Conservation (phyloP, 2,113 vertebrate species). For the Xenopus laevis region DNA sequence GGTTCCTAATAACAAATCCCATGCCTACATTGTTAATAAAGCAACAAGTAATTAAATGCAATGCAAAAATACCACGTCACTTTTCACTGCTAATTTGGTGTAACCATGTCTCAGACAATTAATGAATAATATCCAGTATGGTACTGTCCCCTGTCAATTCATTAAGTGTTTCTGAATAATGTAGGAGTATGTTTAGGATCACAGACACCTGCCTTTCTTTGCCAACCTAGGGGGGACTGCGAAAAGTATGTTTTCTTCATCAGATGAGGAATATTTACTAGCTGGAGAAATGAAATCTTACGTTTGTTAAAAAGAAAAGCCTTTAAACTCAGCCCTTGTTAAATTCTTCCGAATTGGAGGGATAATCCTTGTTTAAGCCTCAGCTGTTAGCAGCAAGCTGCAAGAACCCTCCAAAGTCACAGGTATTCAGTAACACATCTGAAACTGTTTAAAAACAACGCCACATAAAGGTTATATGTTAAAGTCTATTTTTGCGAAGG, state of each 20-base stretch:
- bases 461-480: background rate
- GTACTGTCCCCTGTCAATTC: background rate
- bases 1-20: no score
- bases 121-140: no score
- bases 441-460: background rate
- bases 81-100: no score
- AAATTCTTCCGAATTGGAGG: background rate
- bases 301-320: background rate
- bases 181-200: background rate
- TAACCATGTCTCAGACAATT: no score
- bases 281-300: background rate
- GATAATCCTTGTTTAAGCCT: conserved; percentile 1
- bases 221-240: background rate
- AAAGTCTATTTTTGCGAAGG: background rate
- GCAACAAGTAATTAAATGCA: no score
- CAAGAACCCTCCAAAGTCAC: background rate
- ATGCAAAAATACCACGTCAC: no score
- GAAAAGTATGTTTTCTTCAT: background rate
- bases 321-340: background rate
- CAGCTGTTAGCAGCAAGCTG: background rate
- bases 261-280: background rate
- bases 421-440: background rate
- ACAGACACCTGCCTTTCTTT: background rate
- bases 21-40: no score
- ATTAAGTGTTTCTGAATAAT: background rate